Percentiles rank a stretch among this genome's conserved stretches.
These are phyloP conservation scores for Timema podura DNA, from an alignment of 2,888 invertebrate species.

Conservation along the genomic window DNA sequence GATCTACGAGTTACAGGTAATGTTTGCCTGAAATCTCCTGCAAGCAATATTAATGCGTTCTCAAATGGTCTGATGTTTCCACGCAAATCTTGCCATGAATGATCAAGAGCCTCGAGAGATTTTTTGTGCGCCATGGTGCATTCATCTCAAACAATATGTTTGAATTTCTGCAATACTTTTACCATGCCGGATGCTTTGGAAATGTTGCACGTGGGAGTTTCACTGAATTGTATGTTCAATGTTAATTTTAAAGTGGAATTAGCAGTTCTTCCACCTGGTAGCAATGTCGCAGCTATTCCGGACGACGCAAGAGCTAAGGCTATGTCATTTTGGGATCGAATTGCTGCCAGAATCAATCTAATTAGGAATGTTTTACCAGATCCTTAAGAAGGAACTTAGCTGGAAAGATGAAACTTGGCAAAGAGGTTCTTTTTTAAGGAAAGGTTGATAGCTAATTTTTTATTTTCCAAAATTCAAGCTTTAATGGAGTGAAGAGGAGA, in stretches of 20 bases:
- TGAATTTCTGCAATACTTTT: no score
- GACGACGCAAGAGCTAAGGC: no score
- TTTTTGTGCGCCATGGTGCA: no score
- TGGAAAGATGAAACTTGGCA: no score
- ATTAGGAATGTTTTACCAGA: constrained; percentile 18
- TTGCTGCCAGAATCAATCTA: constrained; percentile 17
- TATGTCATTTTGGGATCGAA: constrained; percentile 15
- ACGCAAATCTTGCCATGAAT: background rate
- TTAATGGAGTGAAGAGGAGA: no score
- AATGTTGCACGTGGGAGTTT: constrained; percentile 22
- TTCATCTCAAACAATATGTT: no score
- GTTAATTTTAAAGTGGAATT: constrained; percentile 11
- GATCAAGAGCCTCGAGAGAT: constrained; percentile 20
- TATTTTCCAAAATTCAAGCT: no score
- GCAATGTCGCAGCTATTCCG: constrained; percentile 21
- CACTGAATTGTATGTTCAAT: constrained; percentile 28
- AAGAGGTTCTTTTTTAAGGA: no score
- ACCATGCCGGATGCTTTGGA: background rate
- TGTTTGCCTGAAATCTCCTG: no score
- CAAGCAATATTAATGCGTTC: constrained; percentile 11
- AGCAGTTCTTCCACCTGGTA: constrained; percentile 15
- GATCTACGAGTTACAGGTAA: no score
- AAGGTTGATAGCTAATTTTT: no score
- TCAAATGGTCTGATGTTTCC: constrained; percentile 18
- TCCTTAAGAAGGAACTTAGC: constrained; percentile 20